Evolutionary conservation across 2,888 invertebrate genomes (phyloP), one percentile per base, ranked within the genome.

Genomic region (Noctua fimbriata): DNA sequence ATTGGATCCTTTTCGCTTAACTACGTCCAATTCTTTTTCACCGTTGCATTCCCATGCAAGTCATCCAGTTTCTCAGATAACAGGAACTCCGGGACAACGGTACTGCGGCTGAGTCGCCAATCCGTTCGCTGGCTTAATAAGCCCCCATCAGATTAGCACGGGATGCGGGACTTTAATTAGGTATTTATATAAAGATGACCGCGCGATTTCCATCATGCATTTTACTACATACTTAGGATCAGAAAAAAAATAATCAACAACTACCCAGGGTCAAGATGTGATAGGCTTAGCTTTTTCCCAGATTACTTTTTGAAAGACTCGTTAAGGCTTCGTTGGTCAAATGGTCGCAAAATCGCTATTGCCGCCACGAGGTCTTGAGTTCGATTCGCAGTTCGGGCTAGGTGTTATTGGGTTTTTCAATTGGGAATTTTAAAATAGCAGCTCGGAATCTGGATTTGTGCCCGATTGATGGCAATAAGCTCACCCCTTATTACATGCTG

Each of bases 31-130:
- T 75, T 74, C 55, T 81, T 81, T 71, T 80, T 75, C 41, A 78
- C 67, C 52, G 78, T 82, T 86, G 79, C 82, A 81, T 81, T 82
- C 75, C 78, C 81, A 82, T 81, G 85, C 79, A 81, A 88, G 85
- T 77, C 70, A 28, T 78, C 65, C 81, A 79, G 75, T 78, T 82
- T 65, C 69, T 75, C 58, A 73, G 79, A 80, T 84, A 84, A 82
- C 86, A 81, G 82, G 87, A 82, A 69, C 76, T 69, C 63, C 21
- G 63, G 58, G 70, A 71, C 83, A 89, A 89, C 89, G 88, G 89
- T 88, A 88, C 80, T 36, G 79, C 65, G 71, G 75, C 60, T 28
- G 28, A 49, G 49, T 67, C n/a, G 72, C 60, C 63, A 41, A 55
- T 60, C 83, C 66, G 63, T 67, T 70, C 63, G 36, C 24, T 41